Percentiles rank a stretch among this genome's conserved stretches.
Conservation (phyloP, 2,888 invertebrate genomes). For the Aricia artaxerxes region DNA sequence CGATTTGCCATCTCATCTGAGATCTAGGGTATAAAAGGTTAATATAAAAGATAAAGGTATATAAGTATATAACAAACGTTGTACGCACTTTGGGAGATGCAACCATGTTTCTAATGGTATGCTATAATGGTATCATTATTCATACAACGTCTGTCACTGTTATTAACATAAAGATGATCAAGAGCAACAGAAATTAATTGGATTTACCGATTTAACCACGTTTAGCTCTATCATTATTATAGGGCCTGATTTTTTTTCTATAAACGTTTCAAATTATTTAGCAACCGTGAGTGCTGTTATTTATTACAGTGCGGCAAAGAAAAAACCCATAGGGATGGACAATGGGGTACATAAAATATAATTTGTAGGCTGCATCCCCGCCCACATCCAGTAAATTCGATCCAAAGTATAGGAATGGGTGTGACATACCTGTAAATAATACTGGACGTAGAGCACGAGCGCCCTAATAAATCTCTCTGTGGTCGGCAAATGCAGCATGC, state of each 20-base stretch:
- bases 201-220: too few species aligned
- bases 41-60: too few species aligned
- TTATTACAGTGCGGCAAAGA: neutral
- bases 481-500: slow-evolving; percentile 79
- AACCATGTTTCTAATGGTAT: too few species aligned
- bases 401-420: slow-evolving; percentile 23
- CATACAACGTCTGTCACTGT: too few species aligned
- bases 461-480: slow-evolving; percentile 83
- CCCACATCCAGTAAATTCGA: slow-evolving; percentile 14
- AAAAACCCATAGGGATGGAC: neutral
- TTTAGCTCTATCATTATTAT: too few species aligned
- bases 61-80: too few species aligned
- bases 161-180: too few species aligned
- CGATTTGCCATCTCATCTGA: slow-evolving; percentile 79
- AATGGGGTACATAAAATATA: slow-evolving; percentile 9
- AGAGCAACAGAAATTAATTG: too few species aligned
- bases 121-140: too few species aligned
- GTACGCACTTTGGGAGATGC: too few species aligned
- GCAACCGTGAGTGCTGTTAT: neutral
- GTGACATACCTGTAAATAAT: slow-evolving; percentile 78
- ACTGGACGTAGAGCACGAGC: slow-evolving; percentile 82
- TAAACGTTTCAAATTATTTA: neutral
- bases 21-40: slow-evolving; percentile 56
- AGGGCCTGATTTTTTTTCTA: neutral
- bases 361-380: slow-evolving; percentile 8